Base-by-base conservation (phyloP, 2,113 vertebrate genomes). In the Mixornis gularis region DNA sequence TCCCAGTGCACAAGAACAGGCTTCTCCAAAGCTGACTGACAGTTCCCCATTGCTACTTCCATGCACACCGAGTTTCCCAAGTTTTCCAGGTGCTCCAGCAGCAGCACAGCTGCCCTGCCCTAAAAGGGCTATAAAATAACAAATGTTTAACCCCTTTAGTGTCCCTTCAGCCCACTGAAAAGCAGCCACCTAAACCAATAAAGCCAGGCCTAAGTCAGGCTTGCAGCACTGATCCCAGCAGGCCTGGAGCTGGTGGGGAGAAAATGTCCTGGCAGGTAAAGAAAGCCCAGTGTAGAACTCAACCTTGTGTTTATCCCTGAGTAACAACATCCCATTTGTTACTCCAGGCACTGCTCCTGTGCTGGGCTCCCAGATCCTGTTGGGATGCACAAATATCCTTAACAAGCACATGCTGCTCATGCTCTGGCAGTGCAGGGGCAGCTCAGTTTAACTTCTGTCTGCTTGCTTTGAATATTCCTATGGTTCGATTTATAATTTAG, bases 41-140 rank as follows among this genome's bases (percentile, higher is more conserved):
- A 13, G 12, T 3, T 51, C 17, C 55, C 3, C 2, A 7, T 4
- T 3, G 20, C 46, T n/a, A 1, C 7, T 21, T 20, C 12, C 24
- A 13, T 0, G 9, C 66, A 16, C 4, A 3, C 5, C 0, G 7
- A 1, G 9, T 1, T 48, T 21, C 68, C 82, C 24, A 6, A 6
- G 26, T 6, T 17, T 10, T 5, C 66, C 9, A 18, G 56, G 30
- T 7, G 2, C 30, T 13, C 12, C 40, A 41, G 16, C 25, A 25
- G 5, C 40, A 3, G 46, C 24, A 40, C 49, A 41, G 79, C 55
- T 38, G 58, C 34, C 8, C 25, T 20, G 29, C 2, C 1, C n/a
- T 4, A 7, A 19, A n/a, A 6, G 6, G 10, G 49, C 53, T 25
- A 0, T 0, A 53, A 58, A 7, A 6, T 1, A 32, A 21, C 29